Percentiles rank a stretch among this genome's conserved stretches.
These are phyloP conservation scores for Xestia xanthographa DNA, from an alignment of 2,888 invertebrate species.

Conservation along the genomic window DNA sequence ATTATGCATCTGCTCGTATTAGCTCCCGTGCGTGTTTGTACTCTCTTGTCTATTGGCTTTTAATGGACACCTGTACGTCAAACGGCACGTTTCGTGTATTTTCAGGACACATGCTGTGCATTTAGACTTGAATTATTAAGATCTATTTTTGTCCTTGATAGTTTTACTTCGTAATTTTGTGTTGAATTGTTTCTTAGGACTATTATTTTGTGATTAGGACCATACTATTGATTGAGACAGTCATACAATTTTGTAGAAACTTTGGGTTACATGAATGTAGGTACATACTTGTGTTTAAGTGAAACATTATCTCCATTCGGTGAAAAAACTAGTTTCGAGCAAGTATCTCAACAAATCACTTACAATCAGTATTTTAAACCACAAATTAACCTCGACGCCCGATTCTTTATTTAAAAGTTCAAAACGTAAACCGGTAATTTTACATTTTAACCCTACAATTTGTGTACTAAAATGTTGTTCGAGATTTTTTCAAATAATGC, in stretches of 20 bases:
- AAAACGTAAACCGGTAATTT: conserved; percentile 43
- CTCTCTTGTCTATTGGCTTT: conserved; percentile 28
- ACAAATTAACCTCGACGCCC: conserved; percentile 55
- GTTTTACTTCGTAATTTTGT: conserved; percentile 4
- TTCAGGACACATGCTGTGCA: conserved; percentile 32
- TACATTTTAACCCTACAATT: conserved; percentile 45
- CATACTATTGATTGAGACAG: not conserved
- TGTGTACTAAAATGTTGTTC: conserved; percentile 43
- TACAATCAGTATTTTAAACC: conserved; percentile 44
- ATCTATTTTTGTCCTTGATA: conserved; percentile 19
- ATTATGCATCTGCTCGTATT: conserved; percentile 61
- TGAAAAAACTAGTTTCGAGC: conserved; percentile 25
- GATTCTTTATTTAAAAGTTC: conserved; percentile 51
- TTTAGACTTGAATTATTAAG: conserved; percentile 35
- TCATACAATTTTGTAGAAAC: not conserved
- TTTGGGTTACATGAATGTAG: not conserved
- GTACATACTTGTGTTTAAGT: conserved; percentile 23
- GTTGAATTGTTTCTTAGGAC: not conserved
- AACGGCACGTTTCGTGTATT: conserved; percentile 30
- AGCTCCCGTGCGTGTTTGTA: conserved; percentile 36
- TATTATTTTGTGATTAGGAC: not conserved
- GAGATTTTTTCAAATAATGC: conserved; percentile 60
- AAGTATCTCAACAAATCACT: conserved; percentile 29
- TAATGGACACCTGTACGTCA: conserved; percentile 55
- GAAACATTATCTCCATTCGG: conserved; percentile 37